These are phyloP conservation scores for Asarcornis scutulata DNA, from an alignment of 2,113 vertebrate genomes.

Conservation along the genomic window DNA sequence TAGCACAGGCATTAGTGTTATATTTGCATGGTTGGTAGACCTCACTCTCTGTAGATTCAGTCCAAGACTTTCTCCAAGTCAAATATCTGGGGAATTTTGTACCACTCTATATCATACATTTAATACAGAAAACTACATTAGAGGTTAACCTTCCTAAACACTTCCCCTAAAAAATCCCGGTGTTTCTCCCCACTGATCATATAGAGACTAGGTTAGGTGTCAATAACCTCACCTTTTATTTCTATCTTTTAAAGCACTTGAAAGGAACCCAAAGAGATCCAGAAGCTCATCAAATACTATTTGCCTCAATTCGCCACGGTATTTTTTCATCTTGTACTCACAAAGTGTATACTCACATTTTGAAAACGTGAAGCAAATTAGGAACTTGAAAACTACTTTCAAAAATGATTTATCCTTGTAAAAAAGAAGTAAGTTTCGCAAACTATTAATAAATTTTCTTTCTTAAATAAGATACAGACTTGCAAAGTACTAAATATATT, in stretches of 20 bases:
- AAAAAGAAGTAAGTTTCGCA: background rate
- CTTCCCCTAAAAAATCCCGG: background rate
- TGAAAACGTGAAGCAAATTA: background rate
- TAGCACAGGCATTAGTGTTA: background rate
- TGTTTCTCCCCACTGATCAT: background rate
- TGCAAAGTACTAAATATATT: background rate
- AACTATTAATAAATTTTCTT: background rate
- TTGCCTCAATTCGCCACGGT: background rate
- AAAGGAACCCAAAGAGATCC: background rate
- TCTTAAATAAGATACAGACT: background rate
- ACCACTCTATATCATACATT: background rate
- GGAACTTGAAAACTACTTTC: background rate
- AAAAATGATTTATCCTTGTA: background rate
- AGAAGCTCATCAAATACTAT: background rate
- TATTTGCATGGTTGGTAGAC: background rate
- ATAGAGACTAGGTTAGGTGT: background rate
- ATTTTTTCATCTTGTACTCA: background rate
- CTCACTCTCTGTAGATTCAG: background rate
- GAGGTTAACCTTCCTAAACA: background rate
- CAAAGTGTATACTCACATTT: background rate
- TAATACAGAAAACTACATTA: background rate
- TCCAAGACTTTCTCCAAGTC: background rate
- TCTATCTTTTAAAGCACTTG: background rate
- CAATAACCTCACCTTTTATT: background rate
- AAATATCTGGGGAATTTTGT: background rate